Evolutionary conservation across 2,113 vertebrate species (phyloP).

Genomic region (Plotosus lineatus): DNA sequence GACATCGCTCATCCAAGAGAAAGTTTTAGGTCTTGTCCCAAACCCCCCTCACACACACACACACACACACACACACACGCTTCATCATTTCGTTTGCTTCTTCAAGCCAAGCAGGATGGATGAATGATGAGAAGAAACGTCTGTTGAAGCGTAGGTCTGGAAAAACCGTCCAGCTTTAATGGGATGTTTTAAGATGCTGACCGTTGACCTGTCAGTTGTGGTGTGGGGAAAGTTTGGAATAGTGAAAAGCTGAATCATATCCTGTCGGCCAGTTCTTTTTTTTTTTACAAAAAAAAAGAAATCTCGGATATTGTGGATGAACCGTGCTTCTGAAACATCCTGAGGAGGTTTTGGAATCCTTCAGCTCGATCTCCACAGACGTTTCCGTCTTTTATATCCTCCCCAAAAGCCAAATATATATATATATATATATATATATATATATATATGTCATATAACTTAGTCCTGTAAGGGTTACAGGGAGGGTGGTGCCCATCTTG

Average conservation of each 20-base stretch:
- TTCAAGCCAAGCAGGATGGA: neutral
- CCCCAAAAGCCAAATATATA: neutral
- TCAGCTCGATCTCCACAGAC: neutral
- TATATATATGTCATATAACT: too few relatives aligned
- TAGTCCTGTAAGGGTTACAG: too few relatives aligned
- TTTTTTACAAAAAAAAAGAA: neutral
- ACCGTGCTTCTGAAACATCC: neutral
- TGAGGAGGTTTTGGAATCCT: neutral
- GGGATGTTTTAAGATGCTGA: slow-evolving; percentile 8
- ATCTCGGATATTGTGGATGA: too few relatives aligned
- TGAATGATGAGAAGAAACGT: neutral
- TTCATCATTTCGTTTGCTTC: neutral
- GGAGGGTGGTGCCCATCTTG: too few relatives aligned
- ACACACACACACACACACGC: too few relatives aligned
- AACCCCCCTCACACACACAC: too few relatives aligned
- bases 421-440: too few relatives aligned
- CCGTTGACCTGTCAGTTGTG: slow-evolving; percentile 14
- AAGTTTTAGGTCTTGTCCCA: neutral
- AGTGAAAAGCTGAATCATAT: slow-evolving; percentile 35
- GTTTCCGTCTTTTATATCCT: neutral
- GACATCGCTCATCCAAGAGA: neutral
- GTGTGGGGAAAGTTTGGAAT: neutral
- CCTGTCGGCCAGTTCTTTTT: neutral
- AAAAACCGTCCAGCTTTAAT: slow-evolving; percentile 15
- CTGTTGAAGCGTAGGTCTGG: neutral